These are phyloP conservation scores for Megalops atlanticus DNA, from an alignment of 2,113 vertebrate genomes.

Conservation along the genomic window DNA sequence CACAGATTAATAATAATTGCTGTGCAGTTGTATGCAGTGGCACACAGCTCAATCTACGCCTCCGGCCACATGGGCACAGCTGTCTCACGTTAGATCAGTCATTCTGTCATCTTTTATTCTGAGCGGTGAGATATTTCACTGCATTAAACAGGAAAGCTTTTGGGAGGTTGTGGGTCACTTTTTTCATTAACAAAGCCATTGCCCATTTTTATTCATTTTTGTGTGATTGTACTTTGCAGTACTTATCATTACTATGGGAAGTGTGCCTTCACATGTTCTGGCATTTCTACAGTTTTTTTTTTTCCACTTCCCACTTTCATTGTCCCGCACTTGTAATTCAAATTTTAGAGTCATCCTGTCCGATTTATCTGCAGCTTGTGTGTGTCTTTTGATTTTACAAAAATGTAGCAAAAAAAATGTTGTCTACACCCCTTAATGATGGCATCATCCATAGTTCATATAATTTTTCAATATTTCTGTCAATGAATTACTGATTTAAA, in stretches of 20 bases:
- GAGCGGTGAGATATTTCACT: neutral
- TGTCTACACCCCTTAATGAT: constrained; percentile 75
- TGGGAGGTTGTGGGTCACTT: neutral
- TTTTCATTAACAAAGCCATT: neutral
- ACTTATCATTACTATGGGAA: neutral
- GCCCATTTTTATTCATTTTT: neutral
- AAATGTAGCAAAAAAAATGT: constrained; percentile 66
- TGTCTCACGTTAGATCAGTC: neutral
- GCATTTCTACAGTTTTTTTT: neutral
- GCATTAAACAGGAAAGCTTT: neutral
- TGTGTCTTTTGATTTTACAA: neutral
- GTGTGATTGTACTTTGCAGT: neutral
- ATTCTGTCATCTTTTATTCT: neutral
- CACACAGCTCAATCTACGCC: neutral
- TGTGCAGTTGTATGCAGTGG: neutral
- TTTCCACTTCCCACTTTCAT: neutral
- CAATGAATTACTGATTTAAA: constrained; percentile 64
- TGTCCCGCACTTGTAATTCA: neutral
- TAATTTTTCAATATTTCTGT: neutral
- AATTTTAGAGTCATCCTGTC: neutral
- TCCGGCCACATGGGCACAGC: neutral
- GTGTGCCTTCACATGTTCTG: neutral
- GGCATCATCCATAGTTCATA: constrained; percentile 66
- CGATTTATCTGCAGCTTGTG: neutral
- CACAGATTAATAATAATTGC: neutral